Conservation (phyloP, 2,888 invertebrate species). For the Noctua comes region DNA sequence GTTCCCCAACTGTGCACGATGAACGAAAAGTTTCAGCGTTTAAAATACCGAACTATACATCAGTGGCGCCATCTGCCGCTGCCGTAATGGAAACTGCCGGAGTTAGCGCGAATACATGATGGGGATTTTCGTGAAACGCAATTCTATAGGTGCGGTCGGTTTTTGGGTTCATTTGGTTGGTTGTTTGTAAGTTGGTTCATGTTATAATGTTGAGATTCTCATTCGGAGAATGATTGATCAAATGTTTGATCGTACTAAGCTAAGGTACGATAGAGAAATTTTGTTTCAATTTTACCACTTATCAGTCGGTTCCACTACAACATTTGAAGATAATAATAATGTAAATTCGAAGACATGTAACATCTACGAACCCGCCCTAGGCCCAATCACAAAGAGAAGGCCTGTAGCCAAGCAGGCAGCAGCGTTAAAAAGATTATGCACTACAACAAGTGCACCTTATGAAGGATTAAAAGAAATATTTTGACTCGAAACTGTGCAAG, state of each 20-base stretch:
- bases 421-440: background rate
- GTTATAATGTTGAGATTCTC: background rate
- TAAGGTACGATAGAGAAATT: background rate
- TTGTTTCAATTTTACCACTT: background rate
- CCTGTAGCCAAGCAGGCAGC: background rate
- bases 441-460: background rate
- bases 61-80: slow-evolving; percentile 68
- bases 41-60: slow-evolving; percentile 59
- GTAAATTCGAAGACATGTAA: background rate
- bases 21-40: slow-evolving; percentile 57
- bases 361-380: background rate
- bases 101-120: slow-evolving; percentile 56
- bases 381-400: background rate
- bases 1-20: slow-evolving; percentile 40
- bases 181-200: slow-evolving; percentile 1
- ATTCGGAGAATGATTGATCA: background rate
- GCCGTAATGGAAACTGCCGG: slow-evolving; percentile 66
- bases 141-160: slow-evolving; percentile 28
- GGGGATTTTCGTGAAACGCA: slow-evolving; percentile 45
- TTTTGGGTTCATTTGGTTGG: slow-evolving; percentile 14
- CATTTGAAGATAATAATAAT: background rate
- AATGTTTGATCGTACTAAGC: background rate
- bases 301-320: background rate
- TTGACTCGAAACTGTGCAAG: background rate
- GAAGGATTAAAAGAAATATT: background rate